Percentiles rank a stretch among this genome's conserved stretches.
phyloP scores from a whole-genome alignment of 2,113 vertebrate genomes.

The Taurulus bubalis region DNA sequence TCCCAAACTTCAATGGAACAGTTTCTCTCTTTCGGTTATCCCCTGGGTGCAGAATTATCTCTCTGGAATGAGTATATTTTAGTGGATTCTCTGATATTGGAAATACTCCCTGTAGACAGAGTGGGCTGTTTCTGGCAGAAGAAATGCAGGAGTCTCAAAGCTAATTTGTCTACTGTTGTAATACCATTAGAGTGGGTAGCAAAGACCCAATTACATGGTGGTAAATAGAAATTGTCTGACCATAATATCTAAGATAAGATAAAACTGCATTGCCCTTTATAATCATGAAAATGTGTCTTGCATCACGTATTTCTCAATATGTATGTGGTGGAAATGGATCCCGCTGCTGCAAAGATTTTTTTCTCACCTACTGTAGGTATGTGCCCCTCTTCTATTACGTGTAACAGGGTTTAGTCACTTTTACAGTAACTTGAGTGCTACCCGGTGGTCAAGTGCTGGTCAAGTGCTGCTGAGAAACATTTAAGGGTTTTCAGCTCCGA shows the following conservation, averaged over 20 bases:
- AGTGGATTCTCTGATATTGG: conserved; percentile 38
- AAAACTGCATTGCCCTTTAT: background rate
- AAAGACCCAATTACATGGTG: conserved; percentile 1
- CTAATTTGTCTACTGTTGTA: conserved; percentile 17
- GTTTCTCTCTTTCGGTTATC: conserved; percentile 33
- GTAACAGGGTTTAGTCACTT: background rate
- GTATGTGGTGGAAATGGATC: background rate
- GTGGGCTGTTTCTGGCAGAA: conserved; percentile 10
- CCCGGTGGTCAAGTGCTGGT: conserved; percentile 21
- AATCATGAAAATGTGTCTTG: background rate
- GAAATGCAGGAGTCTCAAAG: background rate
- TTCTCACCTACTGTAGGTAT: background rate
- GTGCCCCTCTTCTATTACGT: background rate
- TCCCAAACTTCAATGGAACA: conserved; percentile 25
- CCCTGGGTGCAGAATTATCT: conserved; percentile 19
- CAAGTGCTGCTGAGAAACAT: conserved; percentile 16
- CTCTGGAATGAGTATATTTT: conserved; percentile 20
- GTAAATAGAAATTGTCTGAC: background rate
- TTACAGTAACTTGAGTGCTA: conserved; percentile 1
- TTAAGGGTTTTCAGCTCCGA: background rate
- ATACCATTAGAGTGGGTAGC: background rate
- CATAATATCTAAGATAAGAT: background rate
- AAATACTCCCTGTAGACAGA: conserved; percentile 22
- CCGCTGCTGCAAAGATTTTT: background rate
- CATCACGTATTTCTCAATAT: background rate